Percentiles rank a stretch among this genome's conserved stretches.
These are phyloP conservation scores for Copsychus sechellarum DNA, from an alignment of 2,113 vertebrate genomes.

Conservation along the genomic window DNA sequence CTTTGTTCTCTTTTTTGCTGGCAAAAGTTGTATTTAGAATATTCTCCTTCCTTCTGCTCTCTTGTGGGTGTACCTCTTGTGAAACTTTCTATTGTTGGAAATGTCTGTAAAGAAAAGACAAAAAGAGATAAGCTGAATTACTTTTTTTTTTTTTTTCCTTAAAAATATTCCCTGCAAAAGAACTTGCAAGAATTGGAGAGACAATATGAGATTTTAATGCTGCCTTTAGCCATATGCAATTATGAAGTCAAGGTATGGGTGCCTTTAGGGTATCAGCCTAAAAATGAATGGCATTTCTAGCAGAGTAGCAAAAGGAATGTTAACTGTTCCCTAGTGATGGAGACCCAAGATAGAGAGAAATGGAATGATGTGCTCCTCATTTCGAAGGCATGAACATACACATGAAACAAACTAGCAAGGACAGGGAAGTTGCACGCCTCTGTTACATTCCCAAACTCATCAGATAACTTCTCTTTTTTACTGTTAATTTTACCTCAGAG, in stretches of 20 bases:
- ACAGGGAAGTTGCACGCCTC: neutral
- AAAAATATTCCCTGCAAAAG: neutral
- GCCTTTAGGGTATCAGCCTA: neutral
- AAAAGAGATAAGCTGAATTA: conserved; percentile 9
- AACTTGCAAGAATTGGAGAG: neutral
- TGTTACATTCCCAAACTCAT: neutral
- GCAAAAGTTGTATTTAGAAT: neutral
- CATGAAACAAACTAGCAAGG: neutral
- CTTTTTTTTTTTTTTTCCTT: neutral
- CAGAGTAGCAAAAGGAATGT: neutral
- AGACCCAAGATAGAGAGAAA: neutral
- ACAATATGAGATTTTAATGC: neutral
- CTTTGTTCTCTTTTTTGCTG: neutral
- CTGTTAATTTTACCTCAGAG: conserved; percentile 10
- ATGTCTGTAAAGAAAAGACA: neutral
- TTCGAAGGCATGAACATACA: neutral
- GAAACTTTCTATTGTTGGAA: conserved; percentile 31
- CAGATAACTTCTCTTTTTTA: neutral
- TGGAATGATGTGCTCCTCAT: neutral
- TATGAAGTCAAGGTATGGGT: neutral
- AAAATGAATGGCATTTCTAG: neutral
- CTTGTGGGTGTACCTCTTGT: neutral
- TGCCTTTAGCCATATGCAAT: neutral
- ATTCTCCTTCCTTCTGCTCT: neutral
- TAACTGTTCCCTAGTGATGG: neutral